phyloP scores from a whole-genome alignment of 2,113 vertebrate genomes.

The Alexandromys fortis region DNA sequence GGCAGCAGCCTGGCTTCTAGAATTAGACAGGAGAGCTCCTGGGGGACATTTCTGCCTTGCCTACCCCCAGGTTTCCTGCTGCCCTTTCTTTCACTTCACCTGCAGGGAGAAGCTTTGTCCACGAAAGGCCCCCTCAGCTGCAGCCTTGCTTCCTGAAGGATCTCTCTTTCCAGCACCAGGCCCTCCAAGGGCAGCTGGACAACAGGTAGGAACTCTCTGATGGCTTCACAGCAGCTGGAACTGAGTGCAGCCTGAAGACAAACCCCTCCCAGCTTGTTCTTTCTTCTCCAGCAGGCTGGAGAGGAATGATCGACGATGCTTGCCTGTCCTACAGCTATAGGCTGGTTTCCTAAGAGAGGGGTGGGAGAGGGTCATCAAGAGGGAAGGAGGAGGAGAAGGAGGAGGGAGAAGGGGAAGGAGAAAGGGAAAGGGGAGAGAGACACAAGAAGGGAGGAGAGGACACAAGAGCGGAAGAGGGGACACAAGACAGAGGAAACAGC shows the following conservation, averaged over 20 bases:
- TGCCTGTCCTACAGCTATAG: not conserved
- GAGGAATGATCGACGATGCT: conserved; percentile 45
- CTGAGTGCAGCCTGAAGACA: conserved; percentile 62
- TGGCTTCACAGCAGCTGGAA: conserved; percentile 65
- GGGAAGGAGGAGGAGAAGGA: not conserved
- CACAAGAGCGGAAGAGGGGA: not conserved
- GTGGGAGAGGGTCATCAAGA: not conserved
- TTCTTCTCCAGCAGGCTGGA: conserved; percentile 71
- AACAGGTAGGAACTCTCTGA: conserved; percentile 17
- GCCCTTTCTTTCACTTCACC: conserved; percentile 22
- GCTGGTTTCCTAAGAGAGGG: conserved; percentile 63
- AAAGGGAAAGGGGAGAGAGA: not conserved
- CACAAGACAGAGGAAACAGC: not conserved
- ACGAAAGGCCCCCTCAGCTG: not conserved
- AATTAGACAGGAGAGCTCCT: not conserved
- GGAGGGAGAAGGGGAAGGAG: not conserved
- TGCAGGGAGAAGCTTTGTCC: not conserved
- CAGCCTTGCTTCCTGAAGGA: not conserved
- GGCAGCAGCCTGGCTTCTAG: conserved; percentile 46
- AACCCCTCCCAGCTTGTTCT: conserved; percentile 65
- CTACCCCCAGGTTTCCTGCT: not conserved
- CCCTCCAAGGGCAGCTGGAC: not conserved
- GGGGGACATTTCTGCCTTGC: not conserved
- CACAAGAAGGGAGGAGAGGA: no score
- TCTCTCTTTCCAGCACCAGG: not conserved